Evolutionary conservation across 2,797 vertebrate species (phyloP).

Genomic region (Esox lucius): DNA sequence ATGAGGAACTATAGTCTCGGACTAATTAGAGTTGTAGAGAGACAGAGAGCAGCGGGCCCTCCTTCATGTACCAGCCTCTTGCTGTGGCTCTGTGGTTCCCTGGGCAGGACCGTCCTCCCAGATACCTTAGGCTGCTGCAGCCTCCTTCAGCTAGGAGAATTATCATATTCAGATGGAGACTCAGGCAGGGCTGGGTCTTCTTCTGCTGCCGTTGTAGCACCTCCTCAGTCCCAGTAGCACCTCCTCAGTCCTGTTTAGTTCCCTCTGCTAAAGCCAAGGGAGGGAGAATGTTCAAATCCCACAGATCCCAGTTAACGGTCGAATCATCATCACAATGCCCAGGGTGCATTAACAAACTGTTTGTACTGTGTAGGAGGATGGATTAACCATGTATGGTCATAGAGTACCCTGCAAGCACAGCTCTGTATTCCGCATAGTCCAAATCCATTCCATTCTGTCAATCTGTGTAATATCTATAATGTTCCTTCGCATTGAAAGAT

Average conservation of each 20-base stretch:
- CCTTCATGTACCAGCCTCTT: background rate
- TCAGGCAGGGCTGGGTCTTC: background rate
- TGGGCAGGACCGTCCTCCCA: background rate
- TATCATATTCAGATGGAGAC: background rate
- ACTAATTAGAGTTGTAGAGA: conserved; percentile 5
- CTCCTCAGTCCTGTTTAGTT: background rate
- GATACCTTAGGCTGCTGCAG: conserved; percentile 2
- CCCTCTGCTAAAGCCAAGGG: background rate
- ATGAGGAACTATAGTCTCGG: background rate
- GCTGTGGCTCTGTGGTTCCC: background rate
- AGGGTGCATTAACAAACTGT: background rate
- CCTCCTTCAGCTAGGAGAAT: conserved; percentile 4
- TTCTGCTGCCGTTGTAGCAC: background rate
- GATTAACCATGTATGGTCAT: background rate
- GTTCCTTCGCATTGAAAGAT: background rate
- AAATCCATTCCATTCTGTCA: background rate
- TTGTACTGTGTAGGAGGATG: background rate
- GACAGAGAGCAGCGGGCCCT: background rate
- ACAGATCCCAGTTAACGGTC: background rate
- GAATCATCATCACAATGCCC: background rate
- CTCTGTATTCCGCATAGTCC: background rate
- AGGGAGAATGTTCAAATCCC: background rate
- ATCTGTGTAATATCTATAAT: background rate
- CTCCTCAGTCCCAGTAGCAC: background rate
- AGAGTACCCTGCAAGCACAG: background rate